Percentiles rank a stretch among this genome's conserved stretches.
These are phyloP conservation scores for Axea sp. DNA, from an alignment of 2,888 invertebrate species.

Conservation along the genomic window DNA sequence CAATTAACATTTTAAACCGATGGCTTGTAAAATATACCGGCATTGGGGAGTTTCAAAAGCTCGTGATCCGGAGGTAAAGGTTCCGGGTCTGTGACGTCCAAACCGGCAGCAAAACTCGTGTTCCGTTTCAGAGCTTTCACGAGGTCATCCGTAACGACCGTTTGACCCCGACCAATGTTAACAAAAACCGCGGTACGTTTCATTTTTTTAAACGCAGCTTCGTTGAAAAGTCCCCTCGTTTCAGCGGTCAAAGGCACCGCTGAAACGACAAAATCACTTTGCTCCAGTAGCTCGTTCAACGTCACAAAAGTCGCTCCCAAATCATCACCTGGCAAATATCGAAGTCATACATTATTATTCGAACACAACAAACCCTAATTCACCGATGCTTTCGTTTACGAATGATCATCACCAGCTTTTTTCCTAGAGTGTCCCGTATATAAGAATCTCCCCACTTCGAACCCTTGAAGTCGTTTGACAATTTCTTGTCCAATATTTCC, in stretches of 20 bases:
- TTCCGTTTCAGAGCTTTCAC: constrained; percentile 87
- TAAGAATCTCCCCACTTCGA: constrained; percentile 85
- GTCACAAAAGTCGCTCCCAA: constrained; percentile 84
- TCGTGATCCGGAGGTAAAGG: constrained; percentile 90
- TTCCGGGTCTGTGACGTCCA: constrained; percentile 95
- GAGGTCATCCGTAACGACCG: constrained; percentile 91
- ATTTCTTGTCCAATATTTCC: constrained; percentile 89
- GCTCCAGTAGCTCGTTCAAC: constrained; percentile 83
- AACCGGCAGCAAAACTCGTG: constrained; percentile 91
- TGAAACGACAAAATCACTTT: constrained; percentile 88
- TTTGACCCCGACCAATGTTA: constrained; percentile 87
- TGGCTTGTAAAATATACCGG: constrained; percentile 82
- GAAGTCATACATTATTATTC: too few relatives aligned
- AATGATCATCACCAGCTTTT: constrained; percentile 65
- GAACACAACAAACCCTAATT: too few relatives aligned
- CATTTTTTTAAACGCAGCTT: constrained; percentile 85
- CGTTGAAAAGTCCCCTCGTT: constrained; percentile 86
- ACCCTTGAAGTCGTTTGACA: constrained; percentile 86
- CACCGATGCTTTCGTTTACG: neutral
- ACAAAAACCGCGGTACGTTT: constrained; percentile 87
- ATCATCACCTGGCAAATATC: constrained; percentile 76
- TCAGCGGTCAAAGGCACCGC: constrained; percentile 85
- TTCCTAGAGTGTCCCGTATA: constrained; percentile 84
- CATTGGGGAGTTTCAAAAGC: constrained; percentile 89
- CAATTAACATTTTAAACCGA: too few relatives aligned